Evolutionary conservation across 2,888 invertebrate genomes (phyloP).

Genomic region (Tipula helvola): DNA sequence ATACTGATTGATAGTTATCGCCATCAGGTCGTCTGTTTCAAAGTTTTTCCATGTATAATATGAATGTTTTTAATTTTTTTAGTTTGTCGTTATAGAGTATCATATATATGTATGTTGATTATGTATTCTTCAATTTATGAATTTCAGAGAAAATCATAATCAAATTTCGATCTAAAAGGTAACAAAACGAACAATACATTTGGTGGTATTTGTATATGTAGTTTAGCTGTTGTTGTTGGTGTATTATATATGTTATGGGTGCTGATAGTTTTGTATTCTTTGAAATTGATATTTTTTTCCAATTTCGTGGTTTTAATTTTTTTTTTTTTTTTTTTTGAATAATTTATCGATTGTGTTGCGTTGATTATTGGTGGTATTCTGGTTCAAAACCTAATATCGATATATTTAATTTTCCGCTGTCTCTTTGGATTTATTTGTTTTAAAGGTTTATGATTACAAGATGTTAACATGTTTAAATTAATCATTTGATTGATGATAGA

Average conservation of each 20-base stretch:
- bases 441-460: neutral
- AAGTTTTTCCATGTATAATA: slow-evolving; percentile 4
- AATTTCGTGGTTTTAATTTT: neutral
- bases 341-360: neutral
- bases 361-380: neutral
- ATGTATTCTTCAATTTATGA: slow-evolving; percentile 9
- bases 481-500: neutral
- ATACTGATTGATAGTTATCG: slow-evolving; percentile 8
- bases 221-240: neutral
- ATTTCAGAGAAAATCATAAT: slow-evolving; percentile 8
- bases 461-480: neutral
- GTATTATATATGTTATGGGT: neutral
- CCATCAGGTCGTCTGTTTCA: slow-evolving; percentile 6
- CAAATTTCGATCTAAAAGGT: neutral
- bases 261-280: neutral
- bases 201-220: neutral
- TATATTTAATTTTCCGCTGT: neutral
- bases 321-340: neutral
- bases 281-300: neutral
- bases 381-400: neutral
- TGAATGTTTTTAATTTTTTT: neutral
- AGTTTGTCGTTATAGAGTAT: neutral
- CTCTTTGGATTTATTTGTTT: neutral
- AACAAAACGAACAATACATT: neutral
- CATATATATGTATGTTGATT: neutral